These are phyloP conservation scores for Astreopora myriophthalma DNA, from an alignment of 64 coral and sea anemone species.

Conservation along the genomic window DNA sequence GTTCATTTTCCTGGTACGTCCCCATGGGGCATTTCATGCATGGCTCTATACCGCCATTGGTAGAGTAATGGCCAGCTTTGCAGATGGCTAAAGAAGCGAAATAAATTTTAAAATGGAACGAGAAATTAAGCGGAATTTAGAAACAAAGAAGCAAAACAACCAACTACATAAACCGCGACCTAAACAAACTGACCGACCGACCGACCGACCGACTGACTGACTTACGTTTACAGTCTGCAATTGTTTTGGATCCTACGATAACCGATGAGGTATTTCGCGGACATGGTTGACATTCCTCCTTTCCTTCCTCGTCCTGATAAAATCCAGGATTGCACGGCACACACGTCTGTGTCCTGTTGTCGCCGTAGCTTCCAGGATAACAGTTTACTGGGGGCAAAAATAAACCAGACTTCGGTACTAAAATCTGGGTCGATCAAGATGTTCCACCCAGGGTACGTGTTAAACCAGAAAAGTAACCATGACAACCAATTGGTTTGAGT, in stretches of 20 bases:
- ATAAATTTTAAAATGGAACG: no score
- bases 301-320: slow-evolving; percentile 84
- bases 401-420: neutral
- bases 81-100: slow-evolving; percentile 65
- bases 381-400: slow-evolving; percentile 72
- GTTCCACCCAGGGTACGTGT: no score
- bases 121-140: neutral
- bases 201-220: neutral
- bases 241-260: slow-evolving; percentile 23
- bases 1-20: slow-evolving; percentile 78
- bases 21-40: slow-evolving; percentile 68
- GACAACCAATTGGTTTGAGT: no score
- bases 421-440: neutral
- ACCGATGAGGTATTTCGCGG: slow-evolving; percentile 57
- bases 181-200: neutral
- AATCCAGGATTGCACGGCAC: slow-evolving; percentile 59
- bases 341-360: slow-evolving; percentile 60
- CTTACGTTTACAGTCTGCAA: slow-evolving; percentile 77
- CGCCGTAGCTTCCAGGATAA: slow-evolving; percentile 69
- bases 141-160: neutral
- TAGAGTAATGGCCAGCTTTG: slow-evolving; percentile 71
- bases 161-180: neutral
- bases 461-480: no score
- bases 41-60: slow-evolving; percentile 41
- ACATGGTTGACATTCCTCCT: slow-evolving; percentile 74